phyloP scores from a whole-genome alignment of 2,113 vertebrate genomes.

The Cochlearius cochlearius region DNA sequence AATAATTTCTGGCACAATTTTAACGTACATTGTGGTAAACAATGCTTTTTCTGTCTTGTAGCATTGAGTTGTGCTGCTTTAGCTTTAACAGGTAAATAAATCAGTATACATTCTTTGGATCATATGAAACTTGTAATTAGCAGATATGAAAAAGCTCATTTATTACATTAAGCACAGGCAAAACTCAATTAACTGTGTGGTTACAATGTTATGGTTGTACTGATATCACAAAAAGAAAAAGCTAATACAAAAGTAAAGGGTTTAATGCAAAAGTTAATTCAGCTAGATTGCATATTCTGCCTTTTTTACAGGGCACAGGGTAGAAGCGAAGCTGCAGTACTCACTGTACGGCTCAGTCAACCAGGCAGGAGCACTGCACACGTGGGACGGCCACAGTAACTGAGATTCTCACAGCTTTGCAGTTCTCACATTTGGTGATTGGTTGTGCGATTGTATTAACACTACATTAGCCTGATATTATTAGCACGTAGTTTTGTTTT shows the following conservation, averaged over 20 bases:
- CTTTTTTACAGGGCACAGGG: neutral
- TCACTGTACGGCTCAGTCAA: neutral
- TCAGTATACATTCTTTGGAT: neutral
- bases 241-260: neutral
- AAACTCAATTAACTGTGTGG: neutral
- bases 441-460: neutral
- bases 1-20: neutral
- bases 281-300: neutral
- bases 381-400: accelerated
- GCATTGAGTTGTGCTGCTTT: neutral
- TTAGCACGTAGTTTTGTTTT: neutral
- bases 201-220: neutral
- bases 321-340: neutral
- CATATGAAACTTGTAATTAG: neutral
- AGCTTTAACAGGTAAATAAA: neutral
- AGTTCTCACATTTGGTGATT: neutral
- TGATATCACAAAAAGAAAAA: neutral
- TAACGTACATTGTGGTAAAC: neutral
- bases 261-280: neutral
- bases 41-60: neutral
- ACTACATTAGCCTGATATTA: neutral
- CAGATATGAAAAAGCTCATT: neutral
- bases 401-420: neutral
- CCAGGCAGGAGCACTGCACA: neutral
- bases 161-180: neutral